A percentile compares a stretch with the other conserved stretches of the same genome.
Evolutionary conservation across 2,797 vertebrate species (phyloP).

Genomic region (Clamator glandarius): DNA sequence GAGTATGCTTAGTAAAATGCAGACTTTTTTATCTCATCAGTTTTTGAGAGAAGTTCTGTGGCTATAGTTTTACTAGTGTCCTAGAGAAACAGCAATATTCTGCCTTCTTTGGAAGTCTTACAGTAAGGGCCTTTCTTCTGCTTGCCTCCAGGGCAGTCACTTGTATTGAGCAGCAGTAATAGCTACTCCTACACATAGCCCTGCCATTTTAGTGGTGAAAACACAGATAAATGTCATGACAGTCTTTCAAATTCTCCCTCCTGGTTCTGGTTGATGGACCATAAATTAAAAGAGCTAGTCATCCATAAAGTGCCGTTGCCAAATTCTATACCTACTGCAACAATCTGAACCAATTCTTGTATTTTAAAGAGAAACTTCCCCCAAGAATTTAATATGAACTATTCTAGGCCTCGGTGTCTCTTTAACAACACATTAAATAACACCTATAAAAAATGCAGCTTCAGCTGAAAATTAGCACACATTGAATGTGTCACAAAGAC

Average conservation of each 20-base stretch:
- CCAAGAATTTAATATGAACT: neutral
- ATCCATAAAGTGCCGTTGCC: neutral
- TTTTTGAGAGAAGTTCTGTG: neutral
- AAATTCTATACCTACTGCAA: neutral
- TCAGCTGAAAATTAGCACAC: constrained; percentile 7
- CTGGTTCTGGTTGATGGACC: neutral
- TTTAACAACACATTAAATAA: neutral
- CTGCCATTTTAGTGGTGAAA: neutral
- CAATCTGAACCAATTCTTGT: neutral
- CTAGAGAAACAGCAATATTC: neutral
- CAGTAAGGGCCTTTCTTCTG: neutral
- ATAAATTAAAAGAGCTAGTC: neutral
- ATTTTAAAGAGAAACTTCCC: neutral
- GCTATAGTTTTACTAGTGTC: neutral
- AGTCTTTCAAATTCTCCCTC: neutral
- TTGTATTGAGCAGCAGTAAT: neutral
- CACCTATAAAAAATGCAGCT: neutral
- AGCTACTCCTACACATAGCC: neutral
- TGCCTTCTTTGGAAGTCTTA: neutral
- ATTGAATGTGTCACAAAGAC: neutral
- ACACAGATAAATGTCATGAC: neutral
- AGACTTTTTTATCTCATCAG: neutral
- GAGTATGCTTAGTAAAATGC: neutral
- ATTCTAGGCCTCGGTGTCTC: neutral
- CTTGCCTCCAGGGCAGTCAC: neutral